These are phyloP conservation scores for Mesorhabditis sp. DNA, from an alignment of 2,888 invertebrate genomes.

Conservation along the genomic window DNA sequence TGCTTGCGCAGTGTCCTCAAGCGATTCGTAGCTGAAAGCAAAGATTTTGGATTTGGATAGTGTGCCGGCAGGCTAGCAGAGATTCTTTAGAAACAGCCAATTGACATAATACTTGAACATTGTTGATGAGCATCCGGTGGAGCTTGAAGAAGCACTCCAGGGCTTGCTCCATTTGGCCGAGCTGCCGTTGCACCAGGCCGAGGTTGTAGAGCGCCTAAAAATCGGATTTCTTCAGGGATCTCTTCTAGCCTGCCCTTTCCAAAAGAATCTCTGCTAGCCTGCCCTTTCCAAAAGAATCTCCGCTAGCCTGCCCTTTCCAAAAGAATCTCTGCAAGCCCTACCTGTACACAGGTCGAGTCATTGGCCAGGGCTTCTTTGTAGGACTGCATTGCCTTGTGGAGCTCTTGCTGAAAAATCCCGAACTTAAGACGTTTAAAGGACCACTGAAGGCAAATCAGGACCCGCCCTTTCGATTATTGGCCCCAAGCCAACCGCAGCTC, in stretches of 20 bases:
- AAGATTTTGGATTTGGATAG: not conserved
- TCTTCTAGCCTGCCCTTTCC: not conserved
- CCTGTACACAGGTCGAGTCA: conserved; percentile 73
- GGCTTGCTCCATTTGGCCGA: conserved; percentile 72
- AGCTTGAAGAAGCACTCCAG: conserved; percentile 77
- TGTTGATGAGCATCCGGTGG: conserved; percentile 70
- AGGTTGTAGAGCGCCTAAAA: conserved; percentile 51
- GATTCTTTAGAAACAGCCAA: conserved; percentile 64
- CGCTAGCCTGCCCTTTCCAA: not conserved
- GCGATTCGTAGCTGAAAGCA: conserved; percentile 67
- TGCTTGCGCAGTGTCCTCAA: conserved; percentile 66
- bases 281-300: not conserved
- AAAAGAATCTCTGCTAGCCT: not conserved
- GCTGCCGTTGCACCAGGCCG: conserved; percentile 70
- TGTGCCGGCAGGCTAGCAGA: not conserved
- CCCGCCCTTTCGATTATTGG: too few species aligned
- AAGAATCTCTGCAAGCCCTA: not conserved
- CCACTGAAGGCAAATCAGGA: too few species aligned
- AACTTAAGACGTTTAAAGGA: conserved; percentile 52
- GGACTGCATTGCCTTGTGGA: conserved; percentile 36
- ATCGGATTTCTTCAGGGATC: not conserved
- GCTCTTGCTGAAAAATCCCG: conserved; percentile 46
- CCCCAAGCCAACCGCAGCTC: too few species aligned
- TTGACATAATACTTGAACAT: conserved; percentile 75
- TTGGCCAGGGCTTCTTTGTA: conserved; percentile 72